Percentiles rank a stretch among this genome's conserved stretches.
Conservation (phyloP, 2,888 invertebrate genomes). For the Caenorhabditis parvicauda region DNA sequence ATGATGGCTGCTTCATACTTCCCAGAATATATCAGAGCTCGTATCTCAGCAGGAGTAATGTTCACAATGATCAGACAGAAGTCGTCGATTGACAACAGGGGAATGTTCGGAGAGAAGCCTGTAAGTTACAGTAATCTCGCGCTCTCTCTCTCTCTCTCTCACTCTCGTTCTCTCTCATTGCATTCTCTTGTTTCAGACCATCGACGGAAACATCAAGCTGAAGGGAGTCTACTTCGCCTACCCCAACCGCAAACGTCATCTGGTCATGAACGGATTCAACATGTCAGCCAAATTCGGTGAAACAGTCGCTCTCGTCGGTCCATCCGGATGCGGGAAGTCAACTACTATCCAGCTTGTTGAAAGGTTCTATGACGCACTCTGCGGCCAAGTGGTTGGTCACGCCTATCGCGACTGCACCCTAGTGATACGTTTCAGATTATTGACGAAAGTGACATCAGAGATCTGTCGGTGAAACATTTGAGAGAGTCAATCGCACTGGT, state of each 20-base stretch:
- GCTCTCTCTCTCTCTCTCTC: no score
- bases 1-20: constrained; percentile 64
- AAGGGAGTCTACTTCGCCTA: constrained; percentile 77
- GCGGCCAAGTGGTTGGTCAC: constrained; percentile 65
- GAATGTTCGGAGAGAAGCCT: constrained; percentile 54
- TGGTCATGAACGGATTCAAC: constrained; percentile 49
- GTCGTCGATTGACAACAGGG: constrained; percentile 63
- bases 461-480: constrained; percentile 40
- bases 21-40: constrained; percentile 65
- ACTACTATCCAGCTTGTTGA: constrained; percentile 64
- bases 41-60: constrained; percentile 62
- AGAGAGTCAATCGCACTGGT: constrained; percentile 61
- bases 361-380: constrained; percentile 63
- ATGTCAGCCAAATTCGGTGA: constrained; percentile 59
- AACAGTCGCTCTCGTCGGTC: constrained; percentile 65
- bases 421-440: constrained; percentile 31
- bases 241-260: constrained; percentile 74
- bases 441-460: constrained; percentile 58
- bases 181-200: constrained; percentile 12
- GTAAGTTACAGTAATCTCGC: no score
- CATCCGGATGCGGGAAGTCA: constrained; percentile 65
- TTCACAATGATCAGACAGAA: constrained; percentile 55
- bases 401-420: neutral
- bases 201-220: constrained; percentile 72
- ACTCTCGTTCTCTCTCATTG: no score